Base-by-base conservation (phyloP, 2,888 invertebrate species). In the Stegophylla sp. region DNA sequence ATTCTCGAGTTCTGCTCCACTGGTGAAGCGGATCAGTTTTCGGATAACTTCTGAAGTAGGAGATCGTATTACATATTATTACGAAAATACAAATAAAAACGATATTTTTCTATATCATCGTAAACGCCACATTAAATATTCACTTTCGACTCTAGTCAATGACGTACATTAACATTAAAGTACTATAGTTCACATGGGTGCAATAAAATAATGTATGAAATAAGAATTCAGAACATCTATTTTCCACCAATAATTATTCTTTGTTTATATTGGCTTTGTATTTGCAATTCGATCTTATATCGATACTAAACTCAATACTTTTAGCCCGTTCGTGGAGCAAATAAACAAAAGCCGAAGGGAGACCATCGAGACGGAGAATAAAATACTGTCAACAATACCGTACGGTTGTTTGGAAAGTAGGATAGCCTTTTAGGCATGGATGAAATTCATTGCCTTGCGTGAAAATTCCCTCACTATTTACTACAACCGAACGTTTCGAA, bases 351-450 rank as follows among this genome's bases (percentile, higher is more conserved):
- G 34, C 17, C 34, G 51, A 20, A 34, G n/a, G 15, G 34, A 71
- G 28, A 53, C 34, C 20, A 9, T 20, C 20, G 51, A 34, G 20
- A 71, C 69, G 51, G 51, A 34, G 34, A 71, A 53, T 20, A 34
- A 71, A 71, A 71, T 71, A 51, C 51, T 34, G 51, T 69, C 48
- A 48, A 28, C 67, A 69, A 51, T 69, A 48, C 48, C 5, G 5
- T 26, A 17, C 4, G 26, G 67, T 28, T 20, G 51, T 53, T 51
- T 51, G 51, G n/a, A 53, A 20, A 71, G 26, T 51, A 20, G 13
- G 51, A 51, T 69, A 7, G 17, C 20, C 20, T 71, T 71, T 71
- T 53, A 53, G 7, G 20, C 20, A 20, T n/a, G 28, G 9, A 20
- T n/a, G 3, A 20, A 34, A 53, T 53, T 13, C 28, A 69, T 69